phyloP scores from a whole-genome alignment of 2,888 invertebrate genomes.

The Cinara cedri region DNA sequence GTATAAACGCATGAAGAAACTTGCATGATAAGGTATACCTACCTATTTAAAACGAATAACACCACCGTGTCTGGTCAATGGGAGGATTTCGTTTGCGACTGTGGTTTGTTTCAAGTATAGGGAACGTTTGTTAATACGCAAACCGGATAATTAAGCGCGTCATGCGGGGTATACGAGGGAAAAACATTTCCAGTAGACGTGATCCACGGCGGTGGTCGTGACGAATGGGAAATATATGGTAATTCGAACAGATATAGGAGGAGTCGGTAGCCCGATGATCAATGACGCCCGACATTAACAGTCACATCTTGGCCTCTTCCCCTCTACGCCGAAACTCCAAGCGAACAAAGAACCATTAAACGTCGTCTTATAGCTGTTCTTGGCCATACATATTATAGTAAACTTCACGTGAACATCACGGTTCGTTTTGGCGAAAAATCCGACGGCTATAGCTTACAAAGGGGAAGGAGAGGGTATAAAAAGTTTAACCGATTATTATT shows the following conservation, averaged over 20 bases:
- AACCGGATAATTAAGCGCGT: conserved; percentile 20
- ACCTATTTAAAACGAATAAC: too few relatives aligned
- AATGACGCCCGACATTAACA: conserved; percentile 51
- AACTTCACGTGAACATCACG: conserved; percentile 9
- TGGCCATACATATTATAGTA: too few relatives aligned
- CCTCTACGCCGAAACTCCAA: background rate
- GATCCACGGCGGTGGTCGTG: background rate
- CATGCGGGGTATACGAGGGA: background rate
- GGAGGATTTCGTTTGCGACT: too few relatives aligned
- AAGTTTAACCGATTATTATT: conserved; percentile 43
- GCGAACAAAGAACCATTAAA: conserved; percentile 50
- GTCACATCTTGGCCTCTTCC: conserved; percentile 28
- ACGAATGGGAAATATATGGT: conserved; percentile 53
- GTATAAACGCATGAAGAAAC: too few relatives aligned
- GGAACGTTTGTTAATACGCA: too few relatives aligned
- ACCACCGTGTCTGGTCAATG: too few relatives aligned
- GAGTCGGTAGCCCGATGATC: conserved; percentile 52
- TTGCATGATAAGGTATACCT: too few relatives aligned
- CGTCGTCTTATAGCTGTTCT: conserved; percentile 24
- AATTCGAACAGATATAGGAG: conserved; percentile 29
- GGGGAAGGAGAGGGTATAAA: background rate
- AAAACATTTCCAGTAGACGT: background rate
- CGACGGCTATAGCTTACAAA: background rate
- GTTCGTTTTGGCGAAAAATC: conserved; percentile 27
- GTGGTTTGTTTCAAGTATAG: too few relatives aligned